Evolutionary conservation across 2,888 invertebrate genomes (phyloP).

Genomic region (Omphaloscelis lunosa): DNA sequence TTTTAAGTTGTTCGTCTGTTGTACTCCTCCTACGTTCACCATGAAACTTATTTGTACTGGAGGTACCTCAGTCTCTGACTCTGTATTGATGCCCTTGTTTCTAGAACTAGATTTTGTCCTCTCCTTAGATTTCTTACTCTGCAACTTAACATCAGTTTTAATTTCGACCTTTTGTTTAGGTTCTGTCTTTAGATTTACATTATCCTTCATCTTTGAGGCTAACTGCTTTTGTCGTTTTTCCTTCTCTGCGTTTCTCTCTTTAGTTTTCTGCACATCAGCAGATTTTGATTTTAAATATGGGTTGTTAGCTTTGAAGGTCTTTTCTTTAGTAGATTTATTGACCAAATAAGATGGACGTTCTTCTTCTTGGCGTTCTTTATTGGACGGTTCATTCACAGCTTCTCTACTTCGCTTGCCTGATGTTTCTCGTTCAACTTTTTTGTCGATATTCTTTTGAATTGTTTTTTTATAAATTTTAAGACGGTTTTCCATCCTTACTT

Average conservation of each 20-base stretch:
- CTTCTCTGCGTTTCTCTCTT: conserved; percentile 58
- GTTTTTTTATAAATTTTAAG: conserved; percentile 85
- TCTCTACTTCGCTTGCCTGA: conserved; percentile 62
- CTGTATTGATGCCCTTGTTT: conserved; percentile 74
- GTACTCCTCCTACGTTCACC: conserved; percentile 80
- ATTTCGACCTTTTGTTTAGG: conserved; percentile 52
- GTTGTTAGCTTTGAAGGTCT: conserved; percentile 67
- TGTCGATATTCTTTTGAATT: conserved; percentile 76
- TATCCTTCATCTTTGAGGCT: conserved; percentile 40
- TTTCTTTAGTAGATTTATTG: conserved; percentile 77
- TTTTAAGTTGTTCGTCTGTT: conserved; percentile 80
- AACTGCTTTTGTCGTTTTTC: conserved; percentile 56
- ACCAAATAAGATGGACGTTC: conserved; percentile 79
- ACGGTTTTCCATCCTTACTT: conserved; percentile 87
- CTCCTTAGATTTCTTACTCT: conserved; percentile 46
- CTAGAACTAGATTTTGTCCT: conserved; percentile 72
- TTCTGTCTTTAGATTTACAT: conserved; percentile 35
- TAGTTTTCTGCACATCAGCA: conserved; percentile 69
- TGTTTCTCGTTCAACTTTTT: conserved; percentile 69
- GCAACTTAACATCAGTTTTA: conserved; percentile 43
- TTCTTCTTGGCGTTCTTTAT: conserved; percentile 62
- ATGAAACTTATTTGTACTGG: conserved; percentile 85
- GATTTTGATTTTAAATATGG: conserved; percentile 76
- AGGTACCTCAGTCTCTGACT: conserved; percentile 65
- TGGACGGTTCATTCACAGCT: conserved; percentile 58